Percentiles rank a stretch among this genome's conserved stretches.
phyloP scores from a whole-genome alignment of 2,888 invertebrate species.

The Myathropa florea region DNA sequence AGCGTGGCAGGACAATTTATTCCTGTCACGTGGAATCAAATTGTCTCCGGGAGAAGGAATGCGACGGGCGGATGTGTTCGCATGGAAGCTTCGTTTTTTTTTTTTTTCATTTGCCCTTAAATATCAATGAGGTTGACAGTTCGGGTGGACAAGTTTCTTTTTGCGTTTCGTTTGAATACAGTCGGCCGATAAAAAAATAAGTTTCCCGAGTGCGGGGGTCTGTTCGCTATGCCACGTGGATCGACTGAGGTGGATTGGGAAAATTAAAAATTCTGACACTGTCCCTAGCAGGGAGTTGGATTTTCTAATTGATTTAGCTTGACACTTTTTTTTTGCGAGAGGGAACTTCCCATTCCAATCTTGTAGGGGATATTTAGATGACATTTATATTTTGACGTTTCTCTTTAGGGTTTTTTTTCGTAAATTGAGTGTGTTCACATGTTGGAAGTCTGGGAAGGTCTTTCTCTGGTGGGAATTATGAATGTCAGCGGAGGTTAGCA shows the following conservation, averaged over 20 bases:
- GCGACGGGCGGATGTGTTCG: neutral
- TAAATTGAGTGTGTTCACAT: too few species aligned
- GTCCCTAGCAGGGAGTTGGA: neutral
- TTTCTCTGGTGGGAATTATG: too few species aligned
- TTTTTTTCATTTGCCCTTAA: neutral
- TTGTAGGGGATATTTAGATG: neutral
- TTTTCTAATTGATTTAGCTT: neutral
- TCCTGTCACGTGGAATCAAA: slow-evolving; percentile 19
- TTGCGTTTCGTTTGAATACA: neutral
- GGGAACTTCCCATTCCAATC: neutral
- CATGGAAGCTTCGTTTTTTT: neutral
- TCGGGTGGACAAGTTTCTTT: neutral
- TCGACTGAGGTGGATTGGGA: neutral
- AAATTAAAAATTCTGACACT: neutral
- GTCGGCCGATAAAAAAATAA: neutral
- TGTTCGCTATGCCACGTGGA: neutral
- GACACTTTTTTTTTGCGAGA: neutral
- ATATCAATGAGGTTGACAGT: neutral
- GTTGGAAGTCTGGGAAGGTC: too few species aligned
- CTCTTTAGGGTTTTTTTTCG: neutral
- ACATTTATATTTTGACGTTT: neutral
- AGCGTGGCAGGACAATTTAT: slow-evolving; percentile 6
- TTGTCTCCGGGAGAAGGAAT: neutral
- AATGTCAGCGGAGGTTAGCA: too few species aligned
- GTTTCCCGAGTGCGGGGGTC: neutral